Evolutionary conservation across 2,113 vertebrate genomes (phyloP).

Genomic region (Apeltes quadracus): DNA sequence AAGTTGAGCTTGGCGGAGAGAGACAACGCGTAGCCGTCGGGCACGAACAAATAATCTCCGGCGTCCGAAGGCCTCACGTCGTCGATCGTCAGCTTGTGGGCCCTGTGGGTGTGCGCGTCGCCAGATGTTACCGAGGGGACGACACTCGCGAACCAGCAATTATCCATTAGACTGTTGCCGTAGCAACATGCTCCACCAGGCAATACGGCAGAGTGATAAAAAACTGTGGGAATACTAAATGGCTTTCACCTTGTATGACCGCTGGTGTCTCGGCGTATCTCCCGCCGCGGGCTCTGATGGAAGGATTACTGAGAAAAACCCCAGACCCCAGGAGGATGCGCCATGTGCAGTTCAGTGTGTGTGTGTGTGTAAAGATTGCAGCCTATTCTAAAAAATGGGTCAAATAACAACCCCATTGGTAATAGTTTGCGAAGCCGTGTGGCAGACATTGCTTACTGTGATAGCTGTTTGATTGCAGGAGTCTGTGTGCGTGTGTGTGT

Average conservation of each 20-base stretch:
- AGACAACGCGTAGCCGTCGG: slow-evolving; percentile 86
- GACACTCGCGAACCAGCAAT: slow-evolving; percentile 44
- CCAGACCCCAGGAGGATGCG: slow-evolving; percentile 19
- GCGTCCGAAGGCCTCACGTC: slow-evolving; percentile 86
- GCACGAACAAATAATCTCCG: slow-evolving; percentile 90
- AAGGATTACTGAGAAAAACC: slow-evolving; percentile 59
- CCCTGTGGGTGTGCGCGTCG: slow-evolving; percentile 74
- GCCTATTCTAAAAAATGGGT: slow-evolving; percentile 60
- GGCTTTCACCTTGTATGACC: slow-evolving; percentile 66
- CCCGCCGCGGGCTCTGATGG: slow-evolving; percentile 44
- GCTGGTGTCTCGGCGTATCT: slow-evolving; percentile 44
- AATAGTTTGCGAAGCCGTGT: slow-evolving; percentile 41
- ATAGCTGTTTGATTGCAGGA: background rate
- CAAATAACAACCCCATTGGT: slow-evolving; percentile 46
- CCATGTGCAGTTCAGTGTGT: slow-evolving; percentile 17
- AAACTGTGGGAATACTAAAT: slow-evolving; percentile 26
- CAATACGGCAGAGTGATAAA: slow-evolving; percentile 39
- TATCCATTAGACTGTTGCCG: slow-evolving; percentile 64
- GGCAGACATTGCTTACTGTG: slow-evolving; percentile 33
- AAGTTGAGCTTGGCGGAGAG: slow-evolving; percentile 93
- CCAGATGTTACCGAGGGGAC: slow-evolving; percentile 65
- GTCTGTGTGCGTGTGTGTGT: background rate
- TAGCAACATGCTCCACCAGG: slow-evolving; percentile 54
- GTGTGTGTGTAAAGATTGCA: slow-evolving; percentile 49
- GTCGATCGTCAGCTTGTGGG: slow-evolving; percentile 88